Base-by-base conservation (phyloP, 2,113 vertebrate genomes). In the Oplegnathus fasciatus region DNA sequence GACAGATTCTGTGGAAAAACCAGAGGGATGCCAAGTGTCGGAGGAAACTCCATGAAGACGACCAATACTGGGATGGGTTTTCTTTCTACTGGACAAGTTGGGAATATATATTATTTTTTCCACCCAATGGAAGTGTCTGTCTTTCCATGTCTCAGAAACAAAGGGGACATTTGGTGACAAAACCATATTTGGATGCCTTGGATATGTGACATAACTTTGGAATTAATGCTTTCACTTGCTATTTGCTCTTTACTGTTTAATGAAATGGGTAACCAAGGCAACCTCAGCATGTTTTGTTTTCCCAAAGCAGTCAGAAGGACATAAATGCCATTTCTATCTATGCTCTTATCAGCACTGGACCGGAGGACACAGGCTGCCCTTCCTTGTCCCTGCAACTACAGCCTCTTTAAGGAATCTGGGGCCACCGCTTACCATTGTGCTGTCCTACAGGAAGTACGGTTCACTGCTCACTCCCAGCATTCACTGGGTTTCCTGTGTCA, bases 401-500 rank as follows among this genome's bases (percentile, higher is more conserved):
- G 84, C 86, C 90, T 91, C 92, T 91, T 91, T 90, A 91, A 85
- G 94, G 93, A 94, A 93, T 93, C 91, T 87, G 89, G 93, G 93
- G 92, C 92, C 91, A 93, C 86, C 40, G 79, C 76, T 89, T 87
- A 92, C 94, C 94, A 96, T 96, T 96, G 95, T 96, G 94, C 95
- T 94, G 93, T 94, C 94, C 88, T 93, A 84, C 95, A 95, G 95
- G 95, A 96, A 96, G 90, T 92, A 72, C 66, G 80, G 93, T 92
- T 94, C 88, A 88, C 86, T 70, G 89, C 92, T 94, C 92, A 94
- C 93, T 96, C 95, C 95, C 95, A 96, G 94, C 94, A 96, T 96
- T 96, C 95, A 95, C 82, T 95, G 91, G 93, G 94, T 96, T 96
- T 96, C 95, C 95, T 95, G 95, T 96, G 94, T 96, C 94, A 96